phyloP scores from a whole-genome alignment of 2,888 invertebrate species.

The Amphipyra tragopoginis region DNA sequence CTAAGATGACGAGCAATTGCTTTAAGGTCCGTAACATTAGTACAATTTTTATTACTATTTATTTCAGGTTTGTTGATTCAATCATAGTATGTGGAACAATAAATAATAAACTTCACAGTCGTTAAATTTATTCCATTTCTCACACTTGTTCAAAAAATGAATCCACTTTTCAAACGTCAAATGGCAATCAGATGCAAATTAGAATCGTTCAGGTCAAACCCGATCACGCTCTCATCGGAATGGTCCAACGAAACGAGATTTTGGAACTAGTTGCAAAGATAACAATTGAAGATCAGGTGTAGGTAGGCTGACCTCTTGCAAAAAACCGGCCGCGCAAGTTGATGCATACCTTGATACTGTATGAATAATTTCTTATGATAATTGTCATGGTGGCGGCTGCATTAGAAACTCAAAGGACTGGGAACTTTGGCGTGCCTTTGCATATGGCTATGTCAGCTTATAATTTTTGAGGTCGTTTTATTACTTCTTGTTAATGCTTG shows the following conservation, averaged over 20 bases:
- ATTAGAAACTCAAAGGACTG: slow-evolving; percentile 50
- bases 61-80: too few relatives aligned
- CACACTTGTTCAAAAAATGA: slow-evolving; percentile 42
- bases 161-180: slow-evolving; percentile 49
- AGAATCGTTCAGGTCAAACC: slow-evolving; percentile 74
- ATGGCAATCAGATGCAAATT: slow-evolving; percentile 75
- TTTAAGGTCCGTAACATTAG: slow-evolving; percentile 8
- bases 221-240: slow-evolving; percentile 84
- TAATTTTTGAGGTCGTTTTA: slow-evolving; percentile 27
- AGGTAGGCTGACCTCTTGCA: slow-evolving; percentile 62
- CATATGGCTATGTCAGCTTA: slow-evolving; percentile 24
- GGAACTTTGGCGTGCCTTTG: slow-evolving; percentile 30
- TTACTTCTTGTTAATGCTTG: slow-evolving; percentile 22
- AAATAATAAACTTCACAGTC: slow-evolving; percentile 19
- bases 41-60: slow-evolving; percentile 3
- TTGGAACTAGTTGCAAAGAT: slow-evolving; percentile 70
- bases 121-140: slow-evolving; percentile 43
- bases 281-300: slow-evolving; percentile 80
- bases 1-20: slow-evolving; percentile 13
- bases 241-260: slow-evolving; percentile 74
- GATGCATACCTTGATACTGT: slow-evolving; percentile 48
- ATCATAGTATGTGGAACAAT: neutral
- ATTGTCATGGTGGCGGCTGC: slow-evolving; percentile 42
- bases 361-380: slow-evolving; percentile 56
- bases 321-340: slow-evolving; percentile 65